Percentiles rank a stretch among this genome's conserved stretches.
These are phyloP conservation scores for Montipora foliosa DNA, from an alignment of 64 coral and sea anemone species.

Conservation along the genomic window DNA sequence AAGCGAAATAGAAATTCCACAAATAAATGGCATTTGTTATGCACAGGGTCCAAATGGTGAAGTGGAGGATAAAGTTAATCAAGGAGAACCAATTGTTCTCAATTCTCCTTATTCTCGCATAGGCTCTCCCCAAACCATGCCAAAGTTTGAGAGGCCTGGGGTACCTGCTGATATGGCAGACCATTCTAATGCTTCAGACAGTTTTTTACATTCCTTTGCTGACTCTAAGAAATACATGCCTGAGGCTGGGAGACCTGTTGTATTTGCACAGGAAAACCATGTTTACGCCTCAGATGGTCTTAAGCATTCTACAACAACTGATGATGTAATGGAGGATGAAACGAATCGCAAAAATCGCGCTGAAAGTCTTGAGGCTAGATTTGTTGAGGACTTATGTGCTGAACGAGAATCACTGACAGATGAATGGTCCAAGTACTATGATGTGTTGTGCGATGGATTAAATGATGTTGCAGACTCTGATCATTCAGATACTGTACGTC, in stretches of 20 bases:
- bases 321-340: neutral
- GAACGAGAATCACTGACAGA: conserved; percentile 72
- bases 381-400: conserved; percentile 80
- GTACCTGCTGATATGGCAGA: neutral
- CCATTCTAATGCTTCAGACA: neutral
- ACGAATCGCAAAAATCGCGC: neutral
- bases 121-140: neutral
- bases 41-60: neutral
- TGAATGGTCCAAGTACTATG: conserved; percentile 84
- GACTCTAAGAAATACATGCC: neutral
- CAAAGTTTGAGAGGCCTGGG: neutral
- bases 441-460: conserved; percentile 25
- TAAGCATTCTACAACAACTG: neutral
- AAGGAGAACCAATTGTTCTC: neutral
- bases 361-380: conserved; percentile 61
- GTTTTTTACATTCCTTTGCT: neutral
- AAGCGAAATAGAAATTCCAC: conserved; percentile 35
- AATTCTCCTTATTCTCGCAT: neutral
- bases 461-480: neutral
- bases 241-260: neutral
- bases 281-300: neutral
- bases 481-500: neutral
- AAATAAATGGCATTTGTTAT: neutral
- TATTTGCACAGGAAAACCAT: neutral
- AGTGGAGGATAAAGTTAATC: neutral